phyloP scores from a whole-genome alignment of 2,113 vertebrate species.

The Trichomycterus rosablanca region DNA sequence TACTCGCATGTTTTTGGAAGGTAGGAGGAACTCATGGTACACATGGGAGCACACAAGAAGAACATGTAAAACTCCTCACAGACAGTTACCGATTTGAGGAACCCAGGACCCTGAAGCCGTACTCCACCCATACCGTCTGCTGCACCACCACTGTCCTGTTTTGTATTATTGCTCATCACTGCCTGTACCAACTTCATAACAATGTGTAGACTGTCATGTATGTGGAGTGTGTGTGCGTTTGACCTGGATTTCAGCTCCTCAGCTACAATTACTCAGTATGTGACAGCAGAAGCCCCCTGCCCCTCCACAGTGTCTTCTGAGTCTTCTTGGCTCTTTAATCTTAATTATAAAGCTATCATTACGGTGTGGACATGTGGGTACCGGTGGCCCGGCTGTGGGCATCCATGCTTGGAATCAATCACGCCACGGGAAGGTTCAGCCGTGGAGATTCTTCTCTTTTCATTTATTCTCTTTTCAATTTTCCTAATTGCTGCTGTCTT shows the following conservation, averaged over 20 bases:
- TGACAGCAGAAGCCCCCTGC: slow-evolving; percentile 60
- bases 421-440: slow-evolving; percentile 48
- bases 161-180: too few species aligned
- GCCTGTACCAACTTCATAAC: too few species aligned
- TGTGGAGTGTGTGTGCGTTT: slow-evolving; percentile 2
- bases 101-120: too few species aligned
- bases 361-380: slow-evolving; percentile 62
- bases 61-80: too few species aligned
- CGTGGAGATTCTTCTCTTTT: slow-evolving; percentile 21
- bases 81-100: too few species aligned
- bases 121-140: too few species aligned
- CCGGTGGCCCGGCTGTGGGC: slow-evolving; percentile 65
- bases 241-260: slow-evolving; percentile 52
- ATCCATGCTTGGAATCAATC: slow-evolving; percentile 69
- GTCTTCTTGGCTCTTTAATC: slow-evolving; percentile 68
- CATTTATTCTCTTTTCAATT: slow-evolving; percentile 43
- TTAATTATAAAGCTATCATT: slow-evolving; percentile 81
- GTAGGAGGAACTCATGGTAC: too few species aligned
- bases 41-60: too few species aligned
- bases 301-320: slow-evolving; percentile 63
- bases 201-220: too few species aligned
- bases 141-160: too few species aligned
- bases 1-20: too few species aligned
- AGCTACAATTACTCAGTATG: slow-evolving; percentile 66
- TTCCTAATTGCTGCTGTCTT: slow-evolving; percentile 40